Evolutionary conservation across 2,888 invertebrate genomes (phyloP), one percentile per base, ranked within the genome.

Genomic region (Spodoptera picta): DNA sequence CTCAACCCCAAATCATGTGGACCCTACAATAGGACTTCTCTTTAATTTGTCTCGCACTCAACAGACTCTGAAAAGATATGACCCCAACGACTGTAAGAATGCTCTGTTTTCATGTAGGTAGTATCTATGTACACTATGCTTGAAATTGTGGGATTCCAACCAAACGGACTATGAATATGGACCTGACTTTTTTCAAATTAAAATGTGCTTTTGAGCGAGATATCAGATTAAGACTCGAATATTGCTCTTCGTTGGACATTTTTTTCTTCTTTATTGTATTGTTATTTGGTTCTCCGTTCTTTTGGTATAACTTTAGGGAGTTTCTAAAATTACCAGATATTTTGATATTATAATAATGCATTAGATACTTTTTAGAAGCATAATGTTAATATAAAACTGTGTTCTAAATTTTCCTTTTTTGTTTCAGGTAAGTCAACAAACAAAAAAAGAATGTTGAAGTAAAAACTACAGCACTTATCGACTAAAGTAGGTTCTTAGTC

Each of bases 31-130:
- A 87, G 84, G 85, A 86, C 83, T 89, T 83, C 87, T 83, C 82
- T 88, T 87, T 89, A 88, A 90, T 89, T 90, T 88, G 86, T 86
- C 86, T 84, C 84, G 82, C 83, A 84, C 85, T 87, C 83, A 65
- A 81, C 82, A 87, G 84, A 81, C 83, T 81, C 78, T 88, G 86
- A 86, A 88, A 87, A 84, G 89, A 86, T 86, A 86, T 87, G 87
- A 85, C 83, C 83, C 71, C 81, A 81, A 80, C 83, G 81, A 80
- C 78, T 84, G 77, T 70, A 77, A 82, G 82, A 82, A 81, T 76
- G 72, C 76, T 82, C 82, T 82, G 83, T 83, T 84, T 84, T 85
- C 79, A 76, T 71, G 78, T 81, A 80, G 77, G 60, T 76, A 65
- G 60, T 76, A 65, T 10, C n/a, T 80, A 79, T 73, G 63, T 77